Evolutionary conservation across 2,888 invertebrate species (phyloP).

Genomic region (Rhagonycha fulva): DNA sequence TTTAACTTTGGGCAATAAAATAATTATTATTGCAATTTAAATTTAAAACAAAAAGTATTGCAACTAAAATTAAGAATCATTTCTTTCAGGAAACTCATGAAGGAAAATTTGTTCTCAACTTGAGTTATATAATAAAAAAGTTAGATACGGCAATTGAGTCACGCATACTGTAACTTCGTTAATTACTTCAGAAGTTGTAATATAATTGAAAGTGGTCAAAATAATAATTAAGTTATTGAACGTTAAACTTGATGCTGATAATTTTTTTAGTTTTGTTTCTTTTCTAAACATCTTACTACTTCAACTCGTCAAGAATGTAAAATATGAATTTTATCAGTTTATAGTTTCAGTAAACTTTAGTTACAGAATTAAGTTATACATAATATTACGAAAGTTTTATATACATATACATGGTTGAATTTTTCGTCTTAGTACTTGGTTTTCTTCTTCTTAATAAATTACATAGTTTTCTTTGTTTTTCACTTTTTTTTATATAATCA

Average conservation of each 20-base stretch:
- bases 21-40: background rate
- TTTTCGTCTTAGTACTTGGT: background rate
- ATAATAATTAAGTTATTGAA: constrained; percentile 20
- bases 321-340: background rate
- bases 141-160: constrained; percentile 20
- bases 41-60: background rate
- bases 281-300: background rate
- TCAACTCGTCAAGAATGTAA: background rate
- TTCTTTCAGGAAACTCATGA: constrained; percentile 1
- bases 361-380: background rate
- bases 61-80: background rate
- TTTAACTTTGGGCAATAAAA: background rate
- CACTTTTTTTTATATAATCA: too few species aligned
- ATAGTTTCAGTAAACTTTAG: background rate
- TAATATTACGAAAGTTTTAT: background rate
- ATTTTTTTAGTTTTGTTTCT: background rate
- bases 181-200: constrained; percentile 20
- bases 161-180: constrained; percentile 29
- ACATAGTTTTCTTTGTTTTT: too few species aligned
- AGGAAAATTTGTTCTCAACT: constrained; percentile 6
- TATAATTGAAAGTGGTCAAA: constrained; percentile 11
- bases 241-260: background rate
- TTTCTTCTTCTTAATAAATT: too few species aligned
- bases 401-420: background rate
- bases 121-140: constrained; percentile 26